These are phyloP conservation scores for Caenorhabditis angaria DNA, from an alignment of 2,888 invertebrate genomes.

Conservation along the genomic window DNA sequence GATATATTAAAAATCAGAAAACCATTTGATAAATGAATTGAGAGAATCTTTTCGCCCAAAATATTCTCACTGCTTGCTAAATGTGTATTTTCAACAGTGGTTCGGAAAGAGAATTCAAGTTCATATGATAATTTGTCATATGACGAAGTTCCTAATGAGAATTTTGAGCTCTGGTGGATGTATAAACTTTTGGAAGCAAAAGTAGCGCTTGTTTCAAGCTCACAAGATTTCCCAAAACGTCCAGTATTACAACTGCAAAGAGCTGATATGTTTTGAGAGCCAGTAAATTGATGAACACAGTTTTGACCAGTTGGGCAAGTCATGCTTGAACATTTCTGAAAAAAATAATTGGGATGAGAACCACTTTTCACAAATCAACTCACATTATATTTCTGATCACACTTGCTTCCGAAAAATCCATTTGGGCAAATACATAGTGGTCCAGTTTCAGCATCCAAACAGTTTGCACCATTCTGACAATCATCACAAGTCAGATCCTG, in stretches of 20 bases:
- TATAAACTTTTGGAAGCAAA: slow-evolving; percentile 57
- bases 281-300: slow-evolving; percentile 23
- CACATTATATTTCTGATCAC: slow-evolving; percentile 46
- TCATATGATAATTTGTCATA: slow-evolving; percentile 48
- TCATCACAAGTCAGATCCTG: slow-evolving; percentile 46
- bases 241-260: slow-evolving; percentile 47
- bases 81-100: slow-evolving; percentile 64
- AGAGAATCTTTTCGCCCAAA: slow-evolving; percentile 55
- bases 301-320: slow-evolving; percentile 30
- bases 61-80: slow-evolving; percentile 65
- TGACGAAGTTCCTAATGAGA: slow-evolving; percentile 52
- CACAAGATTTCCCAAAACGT: slow-evolving; percentile 50
- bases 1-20: slow-evolving; percentile 50
- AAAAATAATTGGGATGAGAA: neutral
- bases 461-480: slow-evolving; percentile 46
- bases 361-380: slow-evolving; percentile 1
- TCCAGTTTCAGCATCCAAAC: slow-evolving; percentile 45
- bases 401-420: slow-evolving; percentile 48
- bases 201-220: slow-evolving; percentile 48
- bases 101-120: slow-evolving; percentile 59
- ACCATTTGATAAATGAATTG: slow-evolving; percentile 49
- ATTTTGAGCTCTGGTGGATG: slow-evolving; percentile 56
- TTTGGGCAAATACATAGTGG: slow-evolving; percentile 50
- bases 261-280: slow-evolving; percentile 24
- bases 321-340: slow-evolving; percentile 40